Percentiles rank a stretch among this genome's conserved stretches.
Evolutionary conservation across 2,113 vertebrate species (phyloP).

Genomic region (Megaceryle maxima): DNA sequence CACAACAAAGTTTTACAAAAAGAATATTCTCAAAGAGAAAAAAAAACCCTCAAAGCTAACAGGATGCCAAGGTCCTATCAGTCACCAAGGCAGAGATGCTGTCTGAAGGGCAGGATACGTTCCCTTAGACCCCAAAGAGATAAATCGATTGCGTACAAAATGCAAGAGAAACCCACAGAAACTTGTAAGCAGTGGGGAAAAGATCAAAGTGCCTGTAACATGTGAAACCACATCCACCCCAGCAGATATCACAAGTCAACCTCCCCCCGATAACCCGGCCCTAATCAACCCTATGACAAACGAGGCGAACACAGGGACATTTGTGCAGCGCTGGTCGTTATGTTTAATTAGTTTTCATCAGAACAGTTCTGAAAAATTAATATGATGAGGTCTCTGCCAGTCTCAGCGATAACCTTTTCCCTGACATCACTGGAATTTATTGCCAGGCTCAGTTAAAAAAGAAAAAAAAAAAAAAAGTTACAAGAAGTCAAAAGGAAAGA

Average conservation of each 20-base stretch:
- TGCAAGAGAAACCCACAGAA: background rate
- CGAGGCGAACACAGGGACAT: slow-evolving; percentile 21
- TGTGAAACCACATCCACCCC: background rate
- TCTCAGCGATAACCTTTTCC: slow-evolving; percentile 22
- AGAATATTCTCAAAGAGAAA: background rate
- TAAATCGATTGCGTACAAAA: accelerated
- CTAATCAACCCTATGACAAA: slow-evolving; percentile 33
- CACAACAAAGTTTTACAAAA: background rate
- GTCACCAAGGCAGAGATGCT: background rate
- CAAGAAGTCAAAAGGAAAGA: background rate
- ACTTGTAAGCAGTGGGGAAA: background rate
- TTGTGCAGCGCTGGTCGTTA: background rate
- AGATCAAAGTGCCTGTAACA: background rate
- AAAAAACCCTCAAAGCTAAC: background rate
- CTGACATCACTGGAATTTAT: slow-evolving; percentile 9
- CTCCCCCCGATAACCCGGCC: background rate
- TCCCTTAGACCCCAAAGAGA: background rate
- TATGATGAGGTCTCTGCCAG: background rate
- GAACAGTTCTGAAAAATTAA: slow-evolving; percentile 59
- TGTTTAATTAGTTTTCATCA: slow-evolving; percentile 70
- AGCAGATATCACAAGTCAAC: background rate
- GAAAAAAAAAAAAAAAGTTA: background rate
- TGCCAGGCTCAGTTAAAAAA: background rate
- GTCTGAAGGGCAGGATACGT: background rate
- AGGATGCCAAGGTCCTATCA: background rate